Base-by-base conservation (phyloP, 2,113 vertebrate species). In the Heloderma charlesbogerti region DNA sequence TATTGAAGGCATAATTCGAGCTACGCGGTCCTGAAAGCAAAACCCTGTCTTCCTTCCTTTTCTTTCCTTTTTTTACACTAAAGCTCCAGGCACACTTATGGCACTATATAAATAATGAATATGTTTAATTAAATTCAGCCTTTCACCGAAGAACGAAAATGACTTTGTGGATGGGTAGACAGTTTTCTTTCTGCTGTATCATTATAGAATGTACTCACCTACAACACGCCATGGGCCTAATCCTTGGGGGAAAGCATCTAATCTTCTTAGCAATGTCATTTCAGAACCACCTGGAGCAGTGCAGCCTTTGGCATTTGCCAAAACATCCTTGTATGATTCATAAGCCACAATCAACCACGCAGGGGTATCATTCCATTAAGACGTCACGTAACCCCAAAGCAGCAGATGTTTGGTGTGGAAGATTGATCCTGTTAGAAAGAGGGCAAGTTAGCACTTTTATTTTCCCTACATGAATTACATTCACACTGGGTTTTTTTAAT, bases 71-170 rank as follows among this genome's bases (percentile, higher is more conserved):
- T n/a, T 18, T 69, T 29, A 84, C 37, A 75, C 51, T 63, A 82
- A 87, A 75, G 51, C 67, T 82, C 51, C 60, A 87, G 77, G 85
- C 69, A 81, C n/a, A 87, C 85, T 69, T 87, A 75, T 91, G 85
- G 75, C 77, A 81, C 66, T 34, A 34, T 81, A 91, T 91, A 91
- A 90, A 87, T 87, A 87, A 91, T 90, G 22, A 67, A 90, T 91
- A 43, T 81, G 48, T 83, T 87, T 87, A 87, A 74, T 91, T 66
- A 75, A 87, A 83, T 89, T 16, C 77, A 89, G 15, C 31, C 71
- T 92, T 77, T 80, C 84, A 80, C 82, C 71, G 67, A 89, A 60
- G 63, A n/a, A 29, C 51, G 80, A 91, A 88, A 88, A 74, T 81
- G 51, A 34, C 40, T 71, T 79, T 86, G 66, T 48, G 31, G 40